Conservation (phyloP, 2,888 invertebrate genomes). For the Nomada ferruginata region DNA sequence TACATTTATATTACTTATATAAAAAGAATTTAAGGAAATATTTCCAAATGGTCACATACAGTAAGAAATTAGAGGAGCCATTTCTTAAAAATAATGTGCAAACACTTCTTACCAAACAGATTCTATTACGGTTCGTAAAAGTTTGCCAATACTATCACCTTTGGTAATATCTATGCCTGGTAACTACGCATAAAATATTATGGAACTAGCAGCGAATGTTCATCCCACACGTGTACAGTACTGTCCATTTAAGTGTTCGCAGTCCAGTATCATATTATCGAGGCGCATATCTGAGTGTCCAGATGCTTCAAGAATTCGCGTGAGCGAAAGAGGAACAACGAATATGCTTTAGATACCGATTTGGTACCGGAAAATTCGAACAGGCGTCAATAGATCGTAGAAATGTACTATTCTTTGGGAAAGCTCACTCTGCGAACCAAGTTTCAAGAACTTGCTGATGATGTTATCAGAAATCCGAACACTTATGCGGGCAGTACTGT, state of each 20-base stretch:
- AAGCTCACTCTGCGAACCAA: too few relatives aligned
- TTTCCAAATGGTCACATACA: constrained; percentile 16
- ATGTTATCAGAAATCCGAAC: too few relatives aligned
- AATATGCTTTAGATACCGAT: too few relatives aligned
- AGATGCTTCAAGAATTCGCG: too few relatives aligned
- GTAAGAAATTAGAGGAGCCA: constrained; percentile 30
- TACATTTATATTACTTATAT: constrained; percentile 3
- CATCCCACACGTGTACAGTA: constrained; percentile 20
- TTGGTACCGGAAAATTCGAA: too few relatives aligned
- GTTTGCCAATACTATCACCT: constrained; percentile 58
- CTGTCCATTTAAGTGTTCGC: too few relatives aligned
- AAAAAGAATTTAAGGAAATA: constrained; percentile 25
- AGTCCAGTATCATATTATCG: too few relatives aligned
- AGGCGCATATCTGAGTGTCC: too few relatives aligned
- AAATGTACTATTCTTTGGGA: too few relatives aligned
- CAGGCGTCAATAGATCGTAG: too few relatives aligned
- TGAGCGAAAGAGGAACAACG: too few relatives aligned
- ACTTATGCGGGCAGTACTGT: not conserved
- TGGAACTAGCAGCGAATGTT: constrained; percentile 49
- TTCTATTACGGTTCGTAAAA: constrained; percentile 17
- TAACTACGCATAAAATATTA: constrained; percentile 56
- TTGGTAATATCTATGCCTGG: constrained; percentile 54
- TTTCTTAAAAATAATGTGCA: constrained; percentile 1
- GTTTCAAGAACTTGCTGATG: too few relatives aligned
- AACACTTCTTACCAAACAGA: constrained; percentile 25